Conservation (phyloP, 1,140 invertebrate species). For the Riptortus pedestris region DNA sequence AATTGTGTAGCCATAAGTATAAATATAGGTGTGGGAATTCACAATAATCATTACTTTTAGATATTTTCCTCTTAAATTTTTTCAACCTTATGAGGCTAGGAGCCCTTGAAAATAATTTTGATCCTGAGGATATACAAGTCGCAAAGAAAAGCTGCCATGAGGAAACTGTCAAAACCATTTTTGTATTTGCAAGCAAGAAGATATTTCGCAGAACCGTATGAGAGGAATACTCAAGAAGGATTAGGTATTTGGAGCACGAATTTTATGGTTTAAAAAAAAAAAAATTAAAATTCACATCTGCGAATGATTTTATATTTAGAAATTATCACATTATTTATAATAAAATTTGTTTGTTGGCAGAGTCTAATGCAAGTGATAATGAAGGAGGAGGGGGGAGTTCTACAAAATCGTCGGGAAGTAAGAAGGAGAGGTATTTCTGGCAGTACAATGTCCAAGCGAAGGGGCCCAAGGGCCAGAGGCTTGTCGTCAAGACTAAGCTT, state of each 20-base stretch:
- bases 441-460: conserved; percentile 98
- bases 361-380: conserved; percentile 41
- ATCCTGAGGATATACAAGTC: not conserved
- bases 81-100: not conserved
- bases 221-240: not conserved
- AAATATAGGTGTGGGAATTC: conserved; percentile 2
- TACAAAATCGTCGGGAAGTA: conserved; percentile 39
- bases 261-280: too few species aligned
- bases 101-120: not conserved
- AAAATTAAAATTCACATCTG: too few species aligned
- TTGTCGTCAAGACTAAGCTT: conserved; percentile 67
- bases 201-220: not conserved
- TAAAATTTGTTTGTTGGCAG: not conserved
- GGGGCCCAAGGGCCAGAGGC: conserved; percentile 85
- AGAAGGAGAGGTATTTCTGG: conserved; percentile 89
- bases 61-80: not conserved
- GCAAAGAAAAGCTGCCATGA: not conserved
- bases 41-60: conserved; percentile 11
- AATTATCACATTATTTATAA: too few species aligned
- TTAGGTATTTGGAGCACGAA: conserved; percentile 6
- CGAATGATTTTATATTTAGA: too few species aligned
- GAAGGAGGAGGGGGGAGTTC: conserved; percentile 44
- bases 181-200: not conserved
- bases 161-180: conserved; percentile 4
- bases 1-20: too few species aligned